Conservation (phyloP, 2,797 vertebrate genomes). For the Clarias pachynema region DNA sequence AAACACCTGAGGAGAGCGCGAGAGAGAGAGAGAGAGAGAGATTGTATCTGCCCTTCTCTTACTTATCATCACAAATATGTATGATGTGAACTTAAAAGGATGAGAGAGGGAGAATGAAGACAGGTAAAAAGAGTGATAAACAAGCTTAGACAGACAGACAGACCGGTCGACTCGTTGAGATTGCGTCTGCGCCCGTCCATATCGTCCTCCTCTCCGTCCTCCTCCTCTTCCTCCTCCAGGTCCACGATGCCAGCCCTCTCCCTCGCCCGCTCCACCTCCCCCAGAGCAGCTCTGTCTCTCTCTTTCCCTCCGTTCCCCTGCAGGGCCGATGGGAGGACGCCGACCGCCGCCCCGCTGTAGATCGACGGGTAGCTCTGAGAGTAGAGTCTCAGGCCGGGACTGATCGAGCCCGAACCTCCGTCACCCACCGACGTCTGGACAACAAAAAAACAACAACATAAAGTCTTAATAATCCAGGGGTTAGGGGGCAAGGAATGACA, state of each 20-base stretch:
- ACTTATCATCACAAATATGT: too few relatives aligned
- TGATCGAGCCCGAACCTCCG: constrained; percentile 62
- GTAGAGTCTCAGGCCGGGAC: constrained; percentile 71
- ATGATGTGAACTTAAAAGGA: not conserved
- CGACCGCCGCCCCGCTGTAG: constrained; percentile 68
- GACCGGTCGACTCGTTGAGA: constrained; percentile 39
- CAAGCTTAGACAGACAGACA: not conserved
- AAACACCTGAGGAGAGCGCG: constrained; percentile 77
- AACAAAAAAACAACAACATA: not conserved
- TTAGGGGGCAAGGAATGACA: not conserved
- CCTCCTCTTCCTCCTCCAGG: constrained; percentile 45
- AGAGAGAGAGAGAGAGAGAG: not conserved
- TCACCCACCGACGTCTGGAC: constrained; percentile 68
- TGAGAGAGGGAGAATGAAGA: not conserved
- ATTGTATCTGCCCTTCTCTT: too few relatives aligned
- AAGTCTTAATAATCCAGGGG: not conserved
- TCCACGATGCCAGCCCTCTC: constrained; percentile 36
- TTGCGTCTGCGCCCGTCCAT: constrained; percentile 34
- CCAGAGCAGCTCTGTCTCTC: constrained; percentile 14
- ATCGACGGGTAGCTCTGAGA: constrained; percentile 85
- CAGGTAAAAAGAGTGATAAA: not conserved
- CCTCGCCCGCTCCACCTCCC: constrained; percentile 25
- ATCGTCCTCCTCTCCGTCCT: constrained; percentile 42
- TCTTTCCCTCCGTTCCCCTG: constrained; percentile 62
- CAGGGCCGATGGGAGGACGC: constrained; percentile 57